Evolutionary conservation across 2,797 vertebrate genomes (phyloP).

Genomic region (Argentina silus): DNA sequence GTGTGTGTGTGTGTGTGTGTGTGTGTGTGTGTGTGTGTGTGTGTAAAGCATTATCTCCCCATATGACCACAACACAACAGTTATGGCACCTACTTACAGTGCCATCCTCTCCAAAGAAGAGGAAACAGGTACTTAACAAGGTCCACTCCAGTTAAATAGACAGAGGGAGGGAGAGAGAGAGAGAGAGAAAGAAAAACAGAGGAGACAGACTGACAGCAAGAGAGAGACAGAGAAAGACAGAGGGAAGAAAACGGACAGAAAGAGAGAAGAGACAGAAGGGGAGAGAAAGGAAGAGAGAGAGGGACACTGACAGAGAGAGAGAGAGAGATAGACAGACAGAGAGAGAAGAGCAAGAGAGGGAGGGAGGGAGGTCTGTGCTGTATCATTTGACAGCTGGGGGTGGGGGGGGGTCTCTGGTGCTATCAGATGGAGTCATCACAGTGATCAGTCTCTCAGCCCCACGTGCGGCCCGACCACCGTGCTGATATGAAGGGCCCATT

Average conservation of each 20-base stretch:
- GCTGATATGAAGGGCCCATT: slow-evolving; percentile 94
- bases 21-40: no score
- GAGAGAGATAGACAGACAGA: slow-evolving; percentile 65
- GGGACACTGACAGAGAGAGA: slow-evolving; percentile 37
- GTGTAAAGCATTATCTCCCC: no score
- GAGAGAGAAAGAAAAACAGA: background rate
- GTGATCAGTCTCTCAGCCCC: slow-evolving; percentile 82
- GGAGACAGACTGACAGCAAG: background rate
- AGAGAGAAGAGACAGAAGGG: slow-evolving; percentile 65
- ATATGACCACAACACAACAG: no score
- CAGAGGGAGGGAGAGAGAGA: background rate
- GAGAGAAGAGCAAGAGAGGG: slow-evolving; percentile 56
- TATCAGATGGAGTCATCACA: slow-evolving; percentile 88
- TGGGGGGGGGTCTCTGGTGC: slow-evolving; percentile 74
- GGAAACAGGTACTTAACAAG: no score
- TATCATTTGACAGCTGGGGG: slow-evolving; percentile 84
- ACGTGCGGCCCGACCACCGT: slow-evolving; percentile 73
- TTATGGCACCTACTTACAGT: no score
- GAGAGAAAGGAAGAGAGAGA: slow-evolving; percentile 43
- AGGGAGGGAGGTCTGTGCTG: slow-evolving; percentile 78
- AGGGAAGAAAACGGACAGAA: background rate
- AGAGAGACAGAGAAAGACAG: background rate
- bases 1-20: no score
- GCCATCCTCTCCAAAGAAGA: no score
- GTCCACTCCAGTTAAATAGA: no score